Evolutionary conservation across 2,113 vertebrate species (phyloP).

Genomic region (Lutjanus erythropterus): DNA sequence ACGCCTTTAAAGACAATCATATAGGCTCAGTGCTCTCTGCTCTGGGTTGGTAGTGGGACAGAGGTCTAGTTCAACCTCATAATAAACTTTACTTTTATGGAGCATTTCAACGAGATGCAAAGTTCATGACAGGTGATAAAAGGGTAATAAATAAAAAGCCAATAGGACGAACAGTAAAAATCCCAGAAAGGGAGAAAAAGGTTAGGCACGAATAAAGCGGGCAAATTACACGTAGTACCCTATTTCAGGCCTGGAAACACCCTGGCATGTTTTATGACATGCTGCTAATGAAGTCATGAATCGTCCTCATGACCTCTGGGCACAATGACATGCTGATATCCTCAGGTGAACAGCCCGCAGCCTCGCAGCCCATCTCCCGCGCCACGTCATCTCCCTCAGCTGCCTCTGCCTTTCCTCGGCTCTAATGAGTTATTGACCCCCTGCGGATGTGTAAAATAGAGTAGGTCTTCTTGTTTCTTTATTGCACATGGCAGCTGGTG

Average conservation of each 20-base stretch:
- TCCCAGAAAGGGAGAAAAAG: conserved; percentile 42
- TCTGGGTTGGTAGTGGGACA: conserved; percentile 8
- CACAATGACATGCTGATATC: conserved; percentile 67
- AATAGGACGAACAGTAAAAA: conserved; percentile 55
- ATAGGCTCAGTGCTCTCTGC: conserved; percentile 8
- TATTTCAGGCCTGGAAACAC: conserved; percentile 53
- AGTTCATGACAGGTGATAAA: conserved; percentile 66
- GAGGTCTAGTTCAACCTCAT: conserved; percentile 49
- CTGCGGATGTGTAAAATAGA: conserved; percentile 79
- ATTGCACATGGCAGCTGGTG: conserved; percentile 73
- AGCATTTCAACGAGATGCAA: conserved; percentile 60
- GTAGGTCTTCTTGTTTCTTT: conserved; percentile 68
- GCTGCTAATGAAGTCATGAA: conserved; percentile 76
- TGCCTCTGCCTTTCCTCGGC: conserved; percentile 59
- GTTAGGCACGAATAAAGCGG: conserved; percentile 53
- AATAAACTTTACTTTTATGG: conserved; percentile 67
- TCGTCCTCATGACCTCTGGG: conserved; percentile 72
- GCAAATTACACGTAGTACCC: conserved; percentile 38
- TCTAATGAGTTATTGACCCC: conserved; percentile 85
- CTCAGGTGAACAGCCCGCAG: conserved; percentile 72
- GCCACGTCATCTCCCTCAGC: conserved; percentile 63
- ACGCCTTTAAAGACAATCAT: conserved; percentile 26
- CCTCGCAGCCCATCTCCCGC: conserved; percentile 48
- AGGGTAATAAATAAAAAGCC: conserved; percentile 65
- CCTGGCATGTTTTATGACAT: conserved; percentile 61